Conservation (phyloP, 2,113 vertebrate genomes). For the Galemys pyrenaicus region DNA sequence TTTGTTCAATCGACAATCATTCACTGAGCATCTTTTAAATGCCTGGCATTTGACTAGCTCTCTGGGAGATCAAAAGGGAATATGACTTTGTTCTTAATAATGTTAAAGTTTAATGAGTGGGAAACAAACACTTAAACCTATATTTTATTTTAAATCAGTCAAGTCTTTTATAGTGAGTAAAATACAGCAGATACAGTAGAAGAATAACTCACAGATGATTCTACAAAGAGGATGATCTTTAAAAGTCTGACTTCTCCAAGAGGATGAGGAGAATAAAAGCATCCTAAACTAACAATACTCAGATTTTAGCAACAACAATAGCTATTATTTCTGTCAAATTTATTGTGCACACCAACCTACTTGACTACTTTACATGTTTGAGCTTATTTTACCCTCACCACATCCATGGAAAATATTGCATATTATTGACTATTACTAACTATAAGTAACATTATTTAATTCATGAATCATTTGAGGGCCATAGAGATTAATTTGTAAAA, state of each 20-base stretch:
- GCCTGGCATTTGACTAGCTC: not conserved
- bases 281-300: not conserved
- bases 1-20: not conserved
- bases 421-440: too few species aligned
- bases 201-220: not conserved
- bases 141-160: conserved; percentile 19
- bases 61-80: not conserved
- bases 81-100: not conserved
- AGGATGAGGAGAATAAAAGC: not conserved
- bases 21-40: not conserved
- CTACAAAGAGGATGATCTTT: not conserved
- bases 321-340: not conserved
- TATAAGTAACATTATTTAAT: too few species aligned
- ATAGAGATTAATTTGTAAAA: not conserved
- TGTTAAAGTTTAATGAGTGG: conserved; percentile 5
- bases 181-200: not conserved
- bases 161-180: not conserved
- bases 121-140: not conserved
- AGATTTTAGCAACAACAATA: not conserved
- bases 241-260: not conserved
- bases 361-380: not conserved
- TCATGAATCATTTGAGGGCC: not conserved
- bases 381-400: not conserved
- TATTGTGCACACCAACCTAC: not conserved
- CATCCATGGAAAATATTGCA: not conserved